Conservation (phyloP, 2,797 vertebrate species). For the Danio jaintianensis region DNA sequence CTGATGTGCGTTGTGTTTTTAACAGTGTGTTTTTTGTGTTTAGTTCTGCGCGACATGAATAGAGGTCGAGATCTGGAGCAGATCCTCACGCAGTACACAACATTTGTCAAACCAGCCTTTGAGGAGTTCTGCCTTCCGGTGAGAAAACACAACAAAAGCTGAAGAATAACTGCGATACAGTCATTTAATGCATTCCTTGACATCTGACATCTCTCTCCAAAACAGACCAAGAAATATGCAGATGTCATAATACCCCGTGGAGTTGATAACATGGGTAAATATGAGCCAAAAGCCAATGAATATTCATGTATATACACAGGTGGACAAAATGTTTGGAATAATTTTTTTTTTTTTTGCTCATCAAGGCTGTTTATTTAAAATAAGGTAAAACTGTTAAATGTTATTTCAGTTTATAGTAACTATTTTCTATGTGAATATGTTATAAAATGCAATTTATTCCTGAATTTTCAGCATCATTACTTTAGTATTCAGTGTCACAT, state of each 20-base stretch:
- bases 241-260: conserved; percentile 97
- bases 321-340: too few relatives aligned
- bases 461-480: too few relatives aligned
- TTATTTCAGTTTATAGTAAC: too few relatives aligned
- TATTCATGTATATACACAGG: too few relatives aligned
- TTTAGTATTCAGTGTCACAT: too few relatives aligned
- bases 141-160: conserved; percentile 62
- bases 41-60: conserved; percentile 94
- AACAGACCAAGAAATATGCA: conserved; percentile 96
- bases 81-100: conserved; percentile 96
- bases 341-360: too few relatives aligned
- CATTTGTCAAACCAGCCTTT: conserved; percentile 96
- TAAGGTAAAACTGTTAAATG: too few relatives aligned
- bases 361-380: too few relatives aligned
- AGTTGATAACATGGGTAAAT: conserved; percentile 97
- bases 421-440: too few relatives aligned
- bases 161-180: background rate
- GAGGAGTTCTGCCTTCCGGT: conserved; percentile 98
- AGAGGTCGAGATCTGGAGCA: conserved; percentile 95
- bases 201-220: conserved; percentile 36
- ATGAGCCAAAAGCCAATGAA: background rate
- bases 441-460: too few relatives aligned
- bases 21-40: background rate
- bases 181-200: background rate
- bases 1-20: background rate